phyloP scores from a whole-genome alignment of 1,140 invertebrate species.

The Argopecten irradians region DNA sequence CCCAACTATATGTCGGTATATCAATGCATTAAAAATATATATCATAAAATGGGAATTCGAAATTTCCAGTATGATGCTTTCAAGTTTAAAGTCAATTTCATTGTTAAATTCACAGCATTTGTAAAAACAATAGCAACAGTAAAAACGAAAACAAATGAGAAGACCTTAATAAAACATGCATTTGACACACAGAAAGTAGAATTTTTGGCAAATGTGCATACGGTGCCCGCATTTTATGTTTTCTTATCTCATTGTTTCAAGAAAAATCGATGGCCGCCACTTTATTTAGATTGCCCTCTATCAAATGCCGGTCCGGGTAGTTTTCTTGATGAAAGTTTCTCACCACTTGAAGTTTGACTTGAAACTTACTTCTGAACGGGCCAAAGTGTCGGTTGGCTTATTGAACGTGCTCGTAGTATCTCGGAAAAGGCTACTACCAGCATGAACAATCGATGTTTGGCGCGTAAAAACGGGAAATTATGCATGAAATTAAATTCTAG shows the following conservation, averaged over 20 bases:
- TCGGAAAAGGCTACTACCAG: neutral
- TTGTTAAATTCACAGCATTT: too few relatives aligned
- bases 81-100: too few relatives aligned
- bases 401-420: neutral
- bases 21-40: too few relatives aligned
- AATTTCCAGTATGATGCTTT: too few relatives aligned
- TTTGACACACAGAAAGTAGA: too few relatives aligned
- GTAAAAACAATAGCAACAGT: too few relatives aligned
- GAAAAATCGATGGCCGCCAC: neutral
- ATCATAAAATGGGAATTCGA: too few relatives aligned
- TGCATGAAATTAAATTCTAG: slow-evolving; percentile 14
- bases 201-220: too few relatives aligned
- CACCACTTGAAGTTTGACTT: neutral
- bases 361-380: neutral
- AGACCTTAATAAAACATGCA: too few relatives aligned
- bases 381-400: neutral
- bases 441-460: neutral
- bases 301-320: neutral
- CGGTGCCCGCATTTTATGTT: neutral
- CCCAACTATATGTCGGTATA: too few relatives aligned
- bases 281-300: neutral
- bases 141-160: too few relatives aligned
- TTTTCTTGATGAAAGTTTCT: neutral
- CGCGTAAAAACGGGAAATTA: neutral
- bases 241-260: neutral